Evolutionary conservation across 2,113 vertebrate genomes (phyloP), one percentile per base, ranked within the genome.

Genomic region (Caloenas nicobarica): DNA sequence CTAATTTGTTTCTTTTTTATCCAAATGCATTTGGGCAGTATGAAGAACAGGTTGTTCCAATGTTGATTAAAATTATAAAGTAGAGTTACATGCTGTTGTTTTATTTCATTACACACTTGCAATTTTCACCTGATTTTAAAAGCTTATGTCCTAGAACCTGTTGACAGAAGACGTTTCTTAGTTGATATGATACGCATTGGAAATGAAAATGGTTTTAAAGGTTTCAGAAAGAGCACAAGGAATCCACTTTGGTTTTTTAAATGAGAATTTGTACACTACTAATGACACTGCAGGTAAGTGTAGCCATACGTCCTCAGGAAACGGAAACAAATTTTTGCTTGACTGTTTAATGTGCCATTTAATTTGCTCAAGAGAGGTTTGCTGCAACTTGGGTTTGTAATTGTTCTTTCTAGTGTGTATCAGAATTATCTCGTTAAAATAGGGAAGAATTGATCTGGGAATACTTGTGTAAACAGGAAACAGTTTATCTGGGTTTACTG

Each of bases 171-270:
- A 23, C 16, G 13, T 51, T 77, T 66, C 29, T 78, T 61, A 36
- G 2, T 17, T 74, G 54, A 19, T 61, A 10, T 0, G 9, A 12
- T 31, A 9, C 0, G 4, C 18, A 1, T 9, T 48, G 57, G 40
- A 33, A 92, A 50, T 40, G 78, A 40, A 77, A 72, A 36, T n/a
- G 46, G 6, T 23, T 78, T 86, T 40, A 60, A 68, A 74, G 11
- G 28, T 44, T 79, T 74, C 23, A 56, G 14, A 56, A 89, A 36
- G 34, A 89, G 33, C 31, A n/a, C 44, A 40, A 53, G 15, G 51
- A 29, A 31, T 51, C 3, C 0, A 1, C 12, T 2, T 29, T 4
- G 13, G 34, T 24, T 56, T 38, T n/a, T 2, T 6, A 38, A 72
- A 44, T 25, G 48, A 17, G 21, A 9, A 17, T 69, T 21, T 78